phyloP scores from a whole-genome alignment of 2,113 vertebrate species.

The Cephalopholis sonnerati region DNA sequence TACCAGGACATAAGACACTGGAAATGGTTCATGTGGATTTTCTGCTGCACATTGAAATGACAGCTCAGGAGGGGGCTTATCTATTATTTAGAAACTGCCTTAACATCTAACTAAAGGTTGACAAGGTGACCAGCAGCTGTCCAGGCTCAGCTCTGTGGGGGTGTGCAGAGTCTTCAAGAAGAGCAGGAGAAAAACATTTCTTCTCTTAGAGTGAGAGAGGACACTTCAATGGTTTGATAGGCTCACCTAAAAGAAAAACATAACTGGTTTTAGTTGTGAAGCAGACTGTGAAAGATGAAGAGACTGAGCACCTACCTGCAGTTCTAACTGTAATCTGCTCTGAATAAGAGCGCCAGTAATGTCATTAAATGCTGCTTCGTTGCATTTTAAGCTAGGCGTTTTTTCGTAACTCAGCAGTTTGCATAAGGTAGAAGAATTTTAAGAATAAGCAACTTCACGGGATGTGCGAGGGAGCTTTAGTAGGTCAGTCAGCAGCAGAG shows the following conservation, averaged over 20 bases:
- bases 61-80: conserved; percentile 38
- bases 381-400: conserved; percentile 33
- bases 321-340: conserved; percentile 32
- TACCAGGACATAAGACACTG: background rate
- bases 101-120: background rate
- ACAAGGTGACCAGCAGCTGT: conserved; percentile 18
- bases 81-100: conserved; percentile 55
- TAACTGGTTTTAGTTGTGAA: background rate
- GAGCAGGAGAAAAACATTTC: background rate
- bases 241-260: conserved; percentile 25
- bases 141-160: background rate
- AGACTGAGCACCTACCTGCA: conserved; percentile 34
- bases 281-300: conserved; percentile 2
- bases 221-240: background rate
- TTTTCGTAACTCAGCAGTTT: conserved; percentile 52
- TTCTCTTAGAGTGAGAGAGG: background rate
- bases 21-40: background rate
- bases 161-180: background rate
- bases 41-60: conserved; percentile 26
- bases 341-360: conserved; percentile 2
- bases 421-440: conserved; percentile 27
- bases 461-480: conserved; percentile 27
- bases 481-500: conserved; percentile 36
- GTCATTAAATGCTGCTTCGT: conserved; percentile 33
- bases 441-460: conserved; percentile 50